Percentiles rank a stretch among this genome's conserved stretches.
phyloP scores from a whole-genome alignment of 2,888 invertebrate genomes.

The Pediacus dermestoides region DNA sequence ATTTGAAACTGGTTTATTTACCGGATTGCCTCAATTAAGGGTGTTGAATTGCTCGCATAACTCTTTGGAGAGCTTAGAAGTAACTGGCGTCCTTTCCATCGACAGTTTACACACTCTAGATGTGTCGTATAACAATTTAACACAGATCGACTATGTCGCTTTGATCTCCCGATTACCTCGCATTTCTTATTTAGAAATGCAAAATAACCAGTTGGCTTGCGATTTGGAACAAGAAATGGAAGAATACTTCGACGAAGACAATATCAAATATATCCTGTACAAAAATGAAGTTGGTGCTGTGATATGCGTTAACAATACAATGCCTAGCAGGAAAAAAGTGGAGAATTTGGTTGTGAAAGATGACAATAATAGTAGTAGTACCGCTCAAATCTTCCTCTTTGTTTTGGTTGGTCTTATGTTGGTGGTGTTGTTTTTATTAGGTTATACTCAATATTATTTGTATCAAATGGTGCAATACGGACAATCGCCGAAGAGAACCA shows the following conservation, averaged over 20 bases:
- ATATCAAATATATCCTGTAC: slow-evolving; percentile 38
- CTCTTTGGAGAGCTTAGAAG: slow-evolving; percentile 30
- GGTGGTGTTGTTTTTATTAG: too few relatives aligned
- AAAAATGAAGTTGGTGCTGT: slow-evolving; percentile 25
- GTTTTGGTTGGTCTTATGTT: slow-evolving; percentile 1
- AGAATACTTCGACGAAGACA: slow-evolving; percentile 38
- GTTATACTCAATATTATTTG: too few relatives aligned
- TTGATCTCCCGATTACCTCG: slow-evolving; percentile 40
- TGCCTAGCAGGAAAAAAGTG: too few relatives aligned
- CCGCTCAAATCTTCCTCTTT: not conserved
- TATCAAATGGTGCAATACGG: too few relatives aligned
- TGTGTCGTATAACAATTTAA: slow-evolving; percentile 40
- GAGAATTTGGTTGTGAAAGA: not conserved
- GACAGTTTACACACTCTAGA: slow-evolving; percentile 43
- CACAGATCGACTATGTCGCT: slow-evolving; percentile 41
- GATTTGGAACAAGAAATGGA: slow-evolving; percentile 42
- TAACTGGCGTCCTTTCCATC: slow-evolving; percentile 41
- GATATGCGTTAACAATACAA: slow-evolving; percentile 28
- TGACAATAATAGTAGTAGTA: too few relatives aligned
- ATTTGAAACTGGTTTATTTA: slow-evolving; percentile 40
- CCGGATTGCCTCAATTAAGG: slow-evolving; percentile 42
- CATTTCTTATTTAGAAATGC: slow-evolving; percentile 37
- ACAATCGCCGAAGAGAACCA: slow-evolving; percentile 18
- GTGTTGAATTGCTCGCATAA: slow-evolving; percentile 42
- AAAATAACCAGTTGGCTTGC: slow-evolving; percentile 41